phyloP scores from a whole-genome alignment of 1,140 invertebrate genomes.

The Holcopasites calliopsidis region DNA sequence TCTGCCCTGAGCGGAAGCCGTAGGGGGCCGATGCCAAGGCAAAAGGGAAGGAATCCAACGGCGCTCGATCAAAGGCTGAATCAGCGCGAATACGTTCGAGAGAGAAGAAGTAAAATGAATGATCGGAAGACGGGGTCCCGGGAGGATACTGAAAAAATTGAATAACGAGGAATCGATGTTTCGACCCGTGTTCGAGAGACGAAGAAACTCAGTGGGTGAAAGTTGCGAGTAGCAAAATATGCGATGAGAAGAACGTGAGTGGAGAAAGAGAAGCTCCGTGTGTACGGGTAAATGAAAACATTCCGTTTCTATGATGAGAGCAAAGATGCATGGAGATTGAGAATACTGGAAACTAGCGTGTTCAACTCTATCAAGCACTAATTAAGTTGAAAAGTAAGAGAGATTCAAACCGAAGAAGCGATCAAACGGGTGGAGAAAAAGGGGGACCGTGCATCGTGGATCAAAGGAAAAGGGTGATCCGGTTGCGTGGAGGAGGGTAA shows the following conservation, averaged over 20 bases:
- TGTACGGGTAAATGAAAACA: not conserved
- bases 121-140: not conserved
- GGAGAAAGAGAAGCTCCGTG: too few species aligned
- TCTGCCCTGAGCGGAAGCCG: not conserved
- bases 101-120: not conserved
- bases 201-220: not conserved
- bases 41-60: not conserved
- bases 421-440: not conserved
- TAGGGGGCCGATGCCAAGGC: not conserved
- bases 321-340: slow-evolving; percentile 6
- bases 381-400: not conserved
- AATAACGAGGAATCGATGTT: slow-evolving; percentile 8
- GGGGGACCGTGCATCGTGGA: not conserved
- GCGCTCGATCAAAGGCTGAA: not conserved
- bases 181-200: not conserved
- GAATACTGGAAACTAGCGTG: slow-evolving; percentile 13
- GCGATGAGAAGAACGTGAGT: not conserved
- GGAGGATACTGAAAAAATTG: not conserved
- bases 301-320: not conserved
- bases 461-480: not conserved
- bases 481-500: not conserved
- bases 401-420: slow-evolving; percentile 18
- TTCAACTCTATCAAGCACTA: slow-evolving; percentile 25
- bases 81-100: not conserved
- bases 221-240: not conserved